Base-by-base conservation (phyloP, 2,113 vertebrate species). In the Microtus richardsoni region DNA sequence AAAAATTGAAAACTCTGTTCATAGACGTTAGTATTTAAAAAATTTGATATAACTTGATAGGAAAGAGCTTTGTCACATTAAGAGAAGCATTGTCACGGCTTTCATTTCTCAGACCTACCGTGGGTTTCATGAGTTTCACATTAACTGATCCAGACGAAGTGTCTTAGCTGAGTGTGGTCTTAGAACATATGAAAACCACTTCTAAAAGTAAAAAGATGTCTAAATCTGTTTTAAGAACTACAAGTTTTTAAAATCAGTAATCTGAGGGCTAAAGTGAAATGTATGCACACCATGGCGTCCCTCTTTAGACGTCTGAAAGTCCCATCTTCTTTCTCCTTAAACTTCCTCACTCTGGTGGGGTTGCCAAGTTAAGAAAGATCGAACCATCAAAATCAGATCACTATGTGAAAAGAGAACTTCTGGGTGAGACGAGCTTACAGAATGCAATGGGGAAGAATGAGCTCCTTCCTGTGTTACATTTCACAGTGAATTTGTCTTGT, bases 211-310 rank as follows among this genome's bases (percentile, higher is more conserved):
- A 13, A 39, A 4, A 91, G 86, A 64, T 0, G 4, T 64, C 75
- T 73, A 87, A 83, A 58, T 79, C 52, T 80, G 54, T 79, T 91
- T 88, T 52, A 79, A 68, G 79, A 92, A 88, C n/a, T 12, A 52
- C 47, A 73, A 24, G 17, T 94, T 84, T 88, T 44, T 97, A 68
- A 64, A 77, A 47, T 85, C 75, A 54, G 47, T 74, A 52, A 82
- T 9, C 66, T 28, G 19, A 58, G 82, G 41, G 10, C 54, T 58
- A 44, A 24, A 64, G 30, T 77, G 58, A 90, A 87, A n/a, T 16
- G 12, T 36, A 73, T 73, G 9, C 8, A 54, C 30, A 41, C 68
- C 86, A 74, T 60, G 44, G 54, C 11, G 26, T 11, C 36, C 21
- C 52, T 54, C 49, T 60, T 60, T 82, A 22, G 36, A 82, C 5